phyloP scores from a whole-genome alignment of 1,140 invertebrate genomes.

The Lanistes nyassanus region DNA sequence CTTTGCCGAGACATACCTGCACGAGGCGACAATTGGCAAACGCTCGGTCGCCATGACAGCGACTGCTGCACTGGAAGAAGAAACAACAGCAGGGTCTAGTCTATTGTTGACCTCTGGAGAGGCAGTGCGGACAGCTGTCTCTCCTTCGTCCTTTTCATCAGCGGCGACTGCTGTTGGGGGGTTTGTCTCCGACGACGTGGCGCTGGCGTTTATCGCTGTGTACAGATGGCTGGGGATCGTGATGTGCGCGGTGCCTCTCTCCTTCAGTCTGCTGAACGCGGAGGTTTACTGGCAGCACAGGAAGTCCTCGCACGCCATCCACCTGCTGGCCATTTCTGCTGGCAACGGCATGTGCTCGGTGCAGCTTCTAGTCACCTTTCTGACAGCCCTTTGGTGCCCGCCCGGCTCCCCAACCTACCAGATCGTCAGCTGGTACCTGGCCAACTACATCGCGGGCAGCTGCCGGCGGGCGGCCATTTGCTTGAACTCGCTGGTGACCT shows the following conservation, averaged over 20 bases:
- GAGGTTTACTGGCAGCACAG: constrained; percentile 13
- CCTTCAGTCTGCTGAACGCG: constrained; percentile 11
- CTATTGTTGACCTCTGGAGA: not conserved
- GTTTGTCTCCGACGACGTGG: not conserved
- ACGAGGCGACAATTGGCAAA: not conserved
- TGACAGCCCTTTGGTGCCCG: not conserved
- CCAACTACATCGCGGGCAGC: constrained; percentile 6
- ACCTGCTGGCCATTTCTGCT: constrained; percentile 1
- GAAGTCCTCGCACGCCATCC: not conserved
- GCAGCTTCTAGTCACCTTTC: not conserved
- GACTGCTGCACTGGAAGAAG: not conserved
- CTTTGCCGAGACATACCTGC: no score
- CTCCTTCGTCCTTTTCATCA: no score
- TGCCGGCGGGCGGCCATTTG: not conserved
- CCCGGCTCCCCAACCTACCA: not conserved
- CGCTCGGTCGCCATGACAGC: not conserved
- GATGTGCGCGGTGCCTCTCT: not conserved
- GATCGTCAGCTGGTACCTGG: constrained; percentile 13
- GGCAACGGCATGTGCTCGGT: constrained; percentile 8
- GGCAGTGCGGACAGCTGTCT: not conserved
- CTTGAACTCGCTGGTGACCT: not conserved
- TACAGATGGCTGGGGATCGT: not conserved
- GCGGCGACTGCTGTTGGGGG: not conserved
- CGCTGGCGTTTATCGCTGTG: not conserved
- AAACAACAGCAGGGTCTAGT: not conserved